Evolutionary conservation across 2,888 invertebrate species (phyloP).

Genomic region (Nasonia oneida): DNA sequence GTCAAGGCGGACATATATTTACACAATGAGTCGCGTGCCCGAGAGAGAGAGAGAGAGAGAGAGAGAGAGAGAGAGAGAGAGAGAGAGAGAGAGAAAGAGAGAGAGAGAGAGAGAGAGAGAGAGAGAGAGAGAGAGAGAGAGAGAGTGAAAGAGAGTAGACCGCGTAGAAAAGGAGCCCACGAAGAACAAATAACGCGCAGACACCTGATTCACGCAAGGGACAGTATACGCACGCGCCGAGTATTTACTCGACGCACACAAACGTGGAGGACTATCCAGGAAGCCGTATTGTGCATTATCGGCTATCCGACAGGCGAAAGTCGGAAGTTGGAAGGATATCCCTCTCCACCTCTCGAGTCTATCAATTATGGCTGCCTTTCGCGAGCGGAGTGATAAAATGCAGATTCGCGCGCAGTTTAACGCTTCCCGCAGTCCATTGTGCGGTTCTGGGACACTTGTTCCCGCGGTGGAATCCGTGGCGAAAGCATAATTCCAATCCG

Average conservation of each 20-base stretch:
- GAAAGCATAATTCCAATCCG: constrained; percentile 43
- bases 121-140: not conserved
- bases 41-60: not conserved
- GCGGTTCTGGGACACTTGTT: not conserved
- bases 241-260: not conserved
- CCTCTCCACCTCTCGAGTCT: not conserved
- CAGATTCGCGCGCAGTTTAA: not conserved
- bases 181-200: not conserved
- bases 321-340: not conserved
- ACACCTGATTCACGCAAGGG: constrained; percentile 1
- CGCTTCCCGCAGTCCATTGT: not conserved
- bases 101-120: not conserved
- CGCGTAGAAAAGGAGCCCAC: not conserved
- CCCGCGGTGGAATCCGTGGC: constrained; percentile 5
- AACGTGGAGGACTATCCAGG: not conserved
- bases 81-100: not conserved
- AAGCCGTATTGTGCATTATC: not conserved
- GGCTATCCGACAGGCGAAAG: not conserved
- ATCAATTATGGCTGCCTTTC: constrained; percentile 2
- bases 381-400: not conserved
- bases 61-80: not conserved
- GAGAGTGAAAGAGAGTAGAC: not conserved
- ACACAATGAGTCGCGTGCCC: constrained; percentile 6
- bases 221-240: not conserved
- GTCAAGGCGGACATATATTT: not conserved